Evolutionary conservation across 1,140 invertebrate species (phyloP), one percentile per base, ranked within the genome.

Genomic region (Apocrypta bakeri): DNA sequence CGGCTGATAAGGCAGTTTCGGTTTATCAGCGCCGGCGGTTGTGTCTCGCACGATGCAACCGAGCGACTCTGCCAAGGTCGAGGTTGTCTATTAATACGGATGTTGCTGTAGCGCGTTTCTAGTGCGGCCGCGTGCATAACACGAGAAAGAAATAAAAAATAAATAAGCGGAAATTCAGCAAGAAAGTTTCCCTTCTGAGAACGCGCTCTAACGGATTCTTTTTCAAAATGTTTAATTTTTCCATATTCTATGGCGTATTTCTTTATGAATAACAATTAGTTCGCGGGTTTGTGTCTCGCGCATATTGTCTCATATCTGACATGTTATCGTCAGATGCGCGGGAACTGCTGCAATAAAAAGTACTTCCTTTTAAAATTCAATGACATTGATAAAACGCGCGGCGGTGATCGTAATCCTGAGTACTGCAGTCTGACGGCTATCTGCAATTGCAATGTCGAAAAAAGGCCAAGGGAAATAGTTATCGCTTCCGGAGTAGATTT

Each of bases 11-110:
- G 29, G 48, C 79, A 73, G 42, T 73, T 80, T 63, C 14, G 42
- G 48, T 31, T 80, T 80, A 80, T 80, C 69, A 31, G 48, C 24
- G 48, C 48, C 48, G 6, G 21, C 48, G 48, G 48, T n/a, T 56
- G 48, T 56, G 21, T 84, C 84, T 87, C 83, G 81, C 40, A 27
- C 17, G 74, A 56, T 79, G 81, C 66, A 72, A 84, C 81, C 81
- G 77, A 83, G 80, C 71, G 66, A 79, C 42, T 72, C 24, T 73
- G 37, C 25, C 79, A 75, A 75, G 61, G 72, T 69, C 63, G 69
- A 74, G 56, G 27, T 33, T 66, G n/a, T 31, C 71, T 75, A 73
- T 63, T 80, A 80, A 80, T 80, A 80, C 27, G 42, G 4, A 7
- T 17, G 17, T 21, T 12, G 2, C n/a, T 14, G 40, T n/a, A 2